Percentiles rank a stretch among this genome's conserved stretches.
phyloP scores from a whole-genome alignment of 2,888 invertebrate genomes.

The Cephus rjabovi region DNA sequence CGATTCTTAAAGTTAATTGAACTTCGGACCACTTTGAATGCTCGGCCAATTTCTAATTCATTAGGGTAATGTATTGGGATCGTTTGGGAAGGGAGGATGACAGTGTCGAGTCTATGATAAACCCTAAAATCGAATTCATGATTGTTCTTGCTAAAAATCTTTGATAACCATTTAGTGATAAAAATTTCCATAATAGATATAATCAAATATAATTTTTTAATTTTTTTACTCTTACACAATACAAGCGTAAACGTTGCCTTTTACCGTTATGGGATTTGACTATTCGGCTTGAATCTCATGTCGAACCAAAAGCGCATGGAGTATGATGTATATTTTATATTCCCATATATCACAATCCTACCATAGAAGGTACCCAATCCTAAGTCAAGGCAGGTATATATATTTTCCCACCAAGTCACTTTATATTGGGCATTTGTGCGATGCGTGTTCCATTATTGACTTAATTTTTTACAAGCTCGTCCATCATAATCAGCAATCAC shows the following conservation, averaged over 20 bases:
- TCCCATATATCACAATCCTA: not conserved
- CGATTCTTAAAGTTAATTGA: constrained; percentile 58
- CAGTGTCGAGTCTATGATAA: not conserved
- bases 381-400: not conserved
- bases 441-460: constrained; percentile 34
- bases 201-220: not conserved
- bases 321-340: not conserved
- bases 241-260: not conserved
- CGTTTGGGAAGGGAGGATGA: not conserved
- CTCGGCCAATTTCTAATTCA: constrained; percentile 47
- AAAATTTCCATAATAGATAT: not conserved
- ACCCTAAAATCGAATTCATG: not conserved
- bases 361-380: not conserved
- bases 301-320: not conserved
- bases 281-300: not conserved
- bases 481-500: constrained; percentile 43
- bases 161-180: not conserved
- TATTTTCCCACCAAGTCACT: not conserved
- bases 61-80: constrained; percentile 43
- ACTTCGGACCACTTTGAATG: constrained; percentile 38
- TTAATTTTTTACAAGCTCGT: constrained; percentile 35
- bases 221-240: not conserved
- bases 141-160: not conserved
- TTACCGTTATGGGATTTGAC: not conserved
- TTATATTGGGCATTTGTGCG: constrained; percentile 11